Conservation (phyloP, 2,797 vertebrate genomes). For the Cryptoprocta ferox region DNA sequence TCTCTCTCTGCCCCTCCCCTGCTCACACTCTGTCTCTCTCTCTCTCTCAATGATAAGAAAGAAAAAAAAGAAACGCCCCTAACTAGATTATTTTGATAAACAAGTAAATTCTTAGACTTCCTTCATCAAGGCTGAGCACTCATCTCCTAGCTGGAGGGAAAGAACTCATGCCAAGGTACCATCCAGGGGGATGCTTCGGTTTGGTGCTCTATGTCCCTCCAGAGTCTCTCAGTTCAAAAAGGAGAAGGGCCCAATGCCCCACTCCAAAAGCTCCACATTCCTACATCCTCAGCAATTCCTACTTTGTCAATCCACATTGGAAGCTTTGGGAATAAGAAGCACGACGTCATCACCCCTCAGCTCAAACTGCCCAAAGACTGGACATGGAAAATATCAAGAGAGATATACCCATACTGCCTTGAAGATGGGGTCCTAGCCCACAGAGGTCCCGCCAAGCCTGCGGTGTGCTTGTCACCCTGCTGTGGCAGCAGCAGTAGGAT, state of each 20-base stretch:
- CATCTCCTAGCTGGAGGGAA: background rate
- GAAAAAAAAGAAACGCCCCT: background rate
- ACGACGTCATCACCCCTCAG: background rate
- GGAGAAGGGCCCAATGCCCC: background rate
- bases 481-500: background rate
- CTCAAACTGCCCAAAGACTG: background rate
- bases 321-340: background rate
- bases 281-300: background rate
- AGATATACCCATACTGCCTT: background rate
- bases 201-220: background rate
- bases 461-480: background rate
- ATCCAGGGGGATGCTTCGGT: background rate
- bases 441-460: background rate
- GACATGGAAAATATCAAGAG: background rate
- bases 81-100: background rate
- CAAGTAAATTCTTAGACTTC: background rate
- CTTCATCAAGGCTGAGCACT: background rate
- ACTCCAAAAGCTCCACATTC: background rate
- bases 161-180: background rate
- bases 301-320: background rate
- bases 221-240: background rate
- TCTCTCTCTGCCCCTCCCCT: no score
- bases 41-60: no score
- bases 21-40: no score
- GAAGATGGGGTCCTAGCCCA: background rate